Percentiles rank a stretch among this genome's conserved stretches.
phyloP scores from a whole-genome alignment of 2,113 vertebrate genomes.

The Lampris incognitus region DNA sequence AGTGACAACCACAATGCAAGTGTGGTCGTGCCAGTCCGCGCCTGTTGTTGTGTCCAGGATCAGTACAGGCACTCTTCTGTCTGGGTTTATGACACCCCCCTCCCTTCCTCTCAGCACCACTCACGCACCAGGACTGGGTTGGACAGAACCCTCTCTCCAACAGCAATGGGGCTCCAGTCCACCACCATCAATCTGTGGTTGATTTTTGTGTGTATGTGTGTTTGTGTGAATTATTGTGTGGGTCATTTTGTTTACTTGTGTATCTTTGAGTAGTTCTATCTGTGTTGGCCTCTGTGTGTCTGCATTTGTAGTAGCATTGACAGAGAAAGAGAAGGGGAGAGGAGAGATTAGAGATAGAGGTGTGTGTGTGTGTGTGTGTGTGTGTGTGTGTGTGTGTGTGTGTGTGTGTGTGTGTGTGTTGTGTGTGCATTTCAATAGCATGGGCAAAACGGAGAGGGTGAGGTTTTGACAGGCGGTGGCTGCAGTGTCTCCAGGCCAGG shows the following conservation, averaged over 20 bases:
- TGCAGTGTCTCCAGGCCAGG: conserved; percentile 52
- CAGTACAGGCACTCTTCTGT: conserved; percentile 76
- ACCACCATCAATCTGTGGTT: conserved; percentile 44
- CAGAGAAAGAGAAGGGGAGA: conserved; percentile 10
- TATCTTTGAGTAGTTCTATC: background rate
- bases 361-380: conserved; percentile 13
- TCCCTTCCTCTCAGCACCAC: conserved; percentile 42
- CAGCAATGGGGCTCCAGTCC: conserved; percentile 59
- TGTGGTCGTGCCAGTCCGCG: conserved; percentile 70
- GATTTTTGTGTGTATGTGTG: conserved; percentile 30
- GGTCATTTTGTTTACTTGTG: background rate
- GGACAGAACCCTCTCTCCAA: conserved; percentile 33
- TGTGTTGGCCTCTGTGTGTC: background rate
- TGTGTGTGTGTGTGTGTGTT: background rate
- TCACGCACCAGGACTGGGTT: conserved; percentile 53
- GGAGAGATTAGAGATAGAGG: background rate
- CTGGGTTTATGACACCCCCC: conserved; percentile 57
- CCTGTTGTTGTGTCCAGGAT: conserved; percentile 68
- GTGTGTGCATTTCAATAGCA: background rate
- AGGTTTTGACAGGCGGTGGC: conserved; percentile 23
- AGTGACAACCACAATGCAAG: conserved; percentile 52
- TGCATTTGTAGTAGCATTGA: conserved; percentile 11
- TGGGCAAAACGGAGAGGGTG: conserved; percentile 13
- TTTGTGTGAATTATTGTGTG: background rate
- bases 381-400: conserved; percentile 31